These are phyloP conservation scores for Falco columbarius DNA, from an alignment of 2,797 vertebrate genomes.

Conservation along the genomic window DNA sequence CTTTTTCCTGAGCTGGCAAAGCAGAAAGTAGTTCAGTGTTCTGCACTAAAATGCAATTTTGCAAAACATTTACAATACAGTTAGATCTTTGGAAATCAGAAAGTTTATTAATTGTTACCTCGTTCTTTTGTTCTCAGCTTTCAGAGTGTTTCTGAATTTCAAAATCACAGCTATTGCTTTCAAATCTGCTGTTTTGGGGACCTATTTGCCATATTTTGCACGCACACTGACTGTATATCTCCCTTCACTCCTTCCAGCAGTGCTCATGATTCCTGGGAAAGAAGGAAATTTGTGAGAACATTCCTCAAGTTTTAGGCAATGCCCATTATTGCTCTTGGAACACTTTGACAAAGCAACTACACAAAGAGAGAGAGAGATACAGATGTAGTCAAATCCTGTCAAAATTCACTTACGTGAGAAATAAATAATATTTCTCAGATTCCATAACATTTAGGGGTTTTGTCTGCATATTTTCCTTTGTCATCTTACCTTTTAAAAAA, in stretches of 20 bases:
- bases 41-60: background rate
- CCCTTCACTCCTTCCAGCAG: background rate
- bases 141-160: background rate
- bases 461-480: background rate
- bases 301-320: slow-evolving; percentile 31
- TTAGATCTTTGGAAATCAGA: background rate
- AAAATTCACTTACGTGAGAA: background rate
- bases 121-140: background rate
- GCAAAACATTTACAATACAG: background rate
- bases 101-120: background rate
- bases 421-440: background rate
- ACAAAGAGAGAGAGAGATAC: background rate
- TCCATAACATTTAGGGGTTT: background rate
- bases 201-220: background rate
- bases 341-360: background rate
- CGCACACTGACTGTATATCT: background rate
- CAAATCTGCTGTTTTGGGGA: background rate
- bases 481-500: background rate
- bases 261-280: slow-evolving; percentile 7
- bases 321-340: slow-evolving; percentile 39
- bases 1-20: background rate
- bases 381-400: background rate
- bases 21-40: background rate
- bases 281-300: slow-evolving; percentile 20
- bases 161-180: background rate